Conservation (phyloP, 2,888 invertebrate genomes). For the Catonia carolina region DNA sequence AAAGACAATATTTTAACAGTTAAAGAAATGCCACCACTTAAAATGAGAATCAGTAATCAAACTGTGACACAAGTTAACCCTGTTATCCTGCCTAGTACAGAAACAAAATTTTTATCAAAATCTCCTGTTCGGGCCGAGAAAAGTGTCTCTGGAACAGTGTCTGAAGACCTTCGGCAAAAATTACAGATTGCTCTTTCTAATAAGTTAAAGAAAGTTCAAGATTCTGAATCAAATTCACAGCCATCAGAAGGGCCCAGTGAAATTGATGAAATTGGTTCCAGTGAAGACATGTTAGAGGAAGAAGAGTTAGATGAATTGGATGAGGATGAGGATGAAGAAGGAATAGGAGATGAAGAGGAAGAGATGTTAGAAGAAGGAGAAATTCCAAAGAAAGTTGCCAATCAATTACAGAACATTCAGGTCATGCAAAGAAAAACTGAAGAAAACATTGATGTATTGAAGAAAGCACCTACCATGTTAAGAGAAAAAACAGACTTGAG, state of each 20-base stretch:
- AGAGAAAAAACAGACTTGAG: neutral
- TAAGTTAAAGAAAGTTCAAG: neutral
- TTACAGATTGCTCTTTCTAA: slow-evolving; percentile 1
- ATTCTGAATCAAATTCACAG: too few species aligned
- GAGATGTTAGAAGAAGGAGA: slow-evolving; percentile 38
- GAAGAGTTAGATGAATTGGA: neutral
- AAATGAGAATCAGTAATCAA: neutral
- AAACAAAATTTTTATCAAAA: too few species aligned
- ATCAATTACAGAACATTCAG: slow-evolving; percentile 15
- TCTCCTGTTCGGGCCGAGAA: too few species aligned
- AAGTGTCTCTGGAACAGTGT: neutral
- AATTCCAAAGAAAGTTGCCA: slow-evolving; percentile 20
- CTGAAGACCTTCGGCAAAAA: neutral
- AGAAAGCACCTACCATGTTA: neutral
- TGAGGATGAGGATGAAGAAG: slow-evolving; percentile 32
- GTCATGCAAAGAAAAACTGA: slow-evolving; percentile 8
- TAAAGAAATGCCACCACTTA: neutral
- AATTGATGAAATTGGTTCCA: neutral
- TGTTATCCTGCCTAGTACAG: too few species aligned
- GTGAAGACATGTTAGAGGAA: slow-evolving; percentile 8
- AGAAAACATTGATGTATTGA: neutral
- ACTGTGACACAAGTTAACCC: too few species aligned
- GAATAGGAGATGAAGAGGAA: slow-evolving; percentile 41
- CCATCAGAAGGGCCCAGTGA: neutral
- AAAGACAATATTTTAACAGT: too few species aligned